These are phyloP conservation scores for Cotesia chilonis DNA, from an alignment of 1,140 invertebrate species.

Conservation along the genomic window DNA sequence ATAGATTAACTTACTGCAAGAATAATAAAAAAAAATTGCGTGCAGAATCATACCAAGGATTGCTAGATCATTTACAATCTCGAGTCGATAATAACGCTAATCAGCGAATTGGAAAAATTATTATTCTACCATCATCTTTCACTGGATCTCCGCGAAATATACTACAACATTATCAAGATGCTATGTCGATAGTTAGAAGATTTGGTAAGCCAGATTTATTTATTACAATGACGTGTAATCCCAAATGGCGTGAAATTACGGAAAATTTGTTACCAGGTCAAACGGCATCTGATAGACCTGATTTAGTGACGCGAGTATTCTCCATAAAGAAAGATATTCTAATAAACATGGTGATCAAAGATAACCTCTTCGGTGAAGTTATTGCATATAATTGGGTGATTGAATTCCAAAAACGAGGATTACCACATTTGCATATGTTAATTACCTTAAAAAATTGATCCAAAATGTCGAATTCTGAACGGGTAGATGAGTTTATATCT, in stretches of 20 bases:
- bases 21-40: too few species aligned
- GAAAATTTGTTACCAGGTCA: neutral
- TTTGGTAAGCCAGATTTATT: neutral
- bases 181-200: neutral
- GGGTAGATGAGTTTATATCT: constrained; percentile 56
- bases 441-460: constrained; percentile 36
- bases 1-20: too few species aligned
- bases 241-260: too few species aligned
- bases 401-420: constrained; percentile 7
- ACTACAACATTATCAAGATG: constrained; percentile 1
- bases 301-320: neutral
- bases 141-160: neutral
- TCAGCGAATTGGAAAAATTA: neutral
- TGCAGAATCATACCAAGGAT: too few species aligned
- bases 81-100: neutral
- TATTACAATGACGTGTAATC: too few species aligned
- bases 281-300: neutral
- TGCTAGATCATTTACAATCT: too few species aligned
- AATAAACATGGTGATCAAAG: neutral
- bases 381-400: neutral
- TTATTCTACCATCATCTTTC: constrained; percentile 1
- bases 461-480: constrained; percentile 28
- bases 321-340: neutral
- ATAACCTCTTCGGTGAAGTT: neutral
- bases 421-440: constrained; percentile 42